Evolutionary conservation across 2,888 invertebrate genomes (phyloP).

Genomic region (Dilophus febrilis): DNA sequence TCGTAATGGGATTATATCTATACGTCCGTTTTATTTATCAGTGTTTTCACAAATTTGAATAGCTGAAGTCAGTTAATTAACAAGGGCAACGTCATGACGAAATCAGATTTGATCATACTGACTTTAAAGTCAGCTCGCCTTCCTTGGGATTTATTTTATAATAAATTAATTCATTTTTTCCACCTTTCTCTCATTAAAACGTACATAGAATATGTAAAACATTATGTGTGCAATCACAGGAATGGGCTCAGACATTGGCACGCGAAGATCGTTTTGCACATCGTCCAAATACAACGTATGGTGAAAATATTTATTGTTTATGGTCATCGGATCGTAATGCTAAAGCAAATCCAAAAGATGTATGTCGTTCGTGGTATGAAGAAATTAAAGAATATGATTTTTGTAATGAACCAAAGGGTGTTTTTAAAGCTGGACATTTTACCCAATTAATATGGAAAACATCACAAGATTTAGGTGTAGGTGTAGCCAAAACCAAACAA

Average conservation of each 20-base stretch:
- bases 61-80: too few species aligned
- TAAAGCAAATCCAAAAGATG: constrained; percentile 34
- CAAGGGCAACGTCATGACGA: too few species aligned
- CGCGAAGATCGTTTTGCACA: constrained; percentile 45
- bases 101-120: too few species aligned
- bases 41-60: too few species aligned
- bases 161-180: too few species aligned
- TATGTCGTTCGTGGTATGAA: constrained; percentile 38
- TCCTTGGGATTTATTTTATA: too few species aligned
- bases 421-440: constrained; percentile 44
- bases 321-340: constrained; percentile 37
- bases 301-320: constrained; percentile 40
- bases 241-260: constrained; percentile 54
- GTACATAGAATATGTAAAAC: constrained; percentile 44
- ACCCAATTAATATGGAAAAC: constrained; percentile 58
- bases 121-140: too few species aligned
- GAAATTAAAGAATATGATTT: constrained; percentile 36
- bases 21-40: too few species aligned
- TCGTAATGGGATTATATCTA: too few species aligned
- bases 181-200: too few species aligned
- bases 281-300: constrained; percentile 43
- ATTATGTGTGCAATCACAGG: constrained; percentile 44
- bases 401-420: constrained; percentile 25
- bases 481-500: constrained; percentile 49
- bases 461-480: constrained; percentile 51